phyloP scores from a whole-genome alignment of 2,113 vertebrate genomes.

The Scytalopus superciliaris region DNA sequence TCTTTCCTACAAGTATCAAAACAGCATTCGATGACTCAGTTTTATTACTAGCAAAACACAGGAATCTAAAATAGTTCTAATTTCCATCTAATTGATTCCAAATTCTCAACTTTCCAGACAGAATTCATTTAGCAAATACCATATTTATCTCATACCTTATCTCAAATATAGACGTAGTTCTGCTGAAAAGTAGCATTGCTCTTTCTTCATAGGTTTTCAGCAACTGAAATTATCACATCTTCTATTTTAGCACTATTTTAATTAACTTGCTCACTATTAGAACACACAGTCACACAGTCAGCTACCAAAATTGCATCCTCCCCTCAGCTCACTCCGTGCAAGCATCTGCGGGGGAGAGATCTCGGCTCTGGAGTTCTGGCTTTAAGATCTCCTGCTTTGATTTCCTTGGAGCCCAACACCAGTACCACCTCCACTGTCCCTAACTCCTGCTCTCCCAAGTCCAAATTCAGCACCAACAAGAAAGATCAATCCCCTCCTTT shows the following conservation, averaged over 20 bases:
- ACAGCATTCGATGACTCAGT: background rate
- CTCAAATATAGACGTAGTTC: background rate
- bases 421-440: background rate
- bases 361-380: background rate
- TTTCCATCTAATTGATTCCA: background rate
- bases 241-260: background rate
- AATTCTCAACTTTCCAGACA: background rate
- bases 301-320: background rate
- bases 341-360: accelerated
- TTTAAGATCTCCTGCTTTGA: background rate
- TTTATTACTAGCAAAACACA: background rate
- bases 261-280: background rate
- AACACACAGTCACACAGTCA: background rate
- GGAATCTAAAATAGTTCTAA: background rate
- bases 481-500: background rate
- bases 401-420: background rate
- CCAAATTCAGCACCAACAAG: background rate
- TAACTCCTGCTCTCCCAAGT: background rate
- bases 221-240: background rate
- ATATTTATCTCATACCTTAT: background rate
- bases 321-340: background rate
- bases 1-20: background rate
- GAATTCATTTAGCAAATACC: background rate
- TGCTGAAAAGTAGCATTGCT: background rate
- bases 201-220: background rate